Evolutionary conservation across 1,140 invertebrate species (phyloP).

Genomic region (Heliconius hewitsoni): DNA sequence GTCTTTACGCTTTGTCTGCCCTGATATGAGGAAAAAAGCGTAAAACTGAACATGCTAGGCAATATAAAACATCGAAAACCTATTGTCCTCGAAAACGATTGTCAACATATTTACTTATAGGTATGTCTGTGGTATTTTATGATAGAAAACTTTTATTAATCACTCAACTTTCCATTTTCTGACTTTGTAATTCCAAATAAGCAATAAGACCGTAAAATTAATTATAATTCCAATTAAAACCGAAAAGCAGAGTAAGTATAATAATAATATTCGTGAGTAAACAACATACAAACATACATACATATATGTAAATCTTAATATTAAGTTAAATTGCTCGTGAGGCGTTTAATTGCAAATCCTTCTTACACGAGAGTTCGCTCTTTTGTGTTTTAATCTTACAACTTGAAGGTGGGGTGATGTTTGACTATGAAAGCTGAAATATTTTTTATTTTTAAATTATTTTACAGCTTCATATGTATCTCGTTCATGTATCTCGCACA

Average conservation of each 20-base stretch:
- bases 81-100: no score
- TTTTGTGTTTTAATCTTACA: conserved; percentile 32
- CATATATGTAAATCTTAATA: conserved; percentile 15
- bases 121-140: no score
- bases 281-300: conserved; percentile 5
- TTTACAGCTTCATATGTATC: not conserved
- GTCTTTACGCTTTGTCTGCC: no score
- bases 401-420: not conserved
- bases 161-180: no score
- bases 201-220: not conserved
- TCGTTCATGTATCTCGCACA: no score
- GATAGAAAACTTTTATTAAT: no score
- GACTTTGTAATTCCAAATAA: not conserved
- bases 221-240: not conserved
- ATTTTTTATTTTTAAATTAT: not conserved
- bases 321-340: conserved; percentile 29
- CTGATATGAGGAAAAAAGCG: no score
- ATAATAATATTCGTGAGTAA: conserved; percentile 1
- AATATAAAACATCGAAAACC: no score
- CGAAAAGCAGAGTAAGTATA: not conserved
- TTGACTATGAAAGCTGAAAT: not conserved
- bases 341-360: conserved; percentile 30
- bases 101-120: no score
- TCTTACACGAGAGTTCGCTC: conserved; percentile 22
- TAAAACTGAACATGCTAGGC: no score